A percentile compares a stretch with the other conserved stretches of the same genome.
Evolutionary conservation across 2,797 vertebrate species (phyloP).

Genomic region (Philypnodon macrostomus): DNA sequence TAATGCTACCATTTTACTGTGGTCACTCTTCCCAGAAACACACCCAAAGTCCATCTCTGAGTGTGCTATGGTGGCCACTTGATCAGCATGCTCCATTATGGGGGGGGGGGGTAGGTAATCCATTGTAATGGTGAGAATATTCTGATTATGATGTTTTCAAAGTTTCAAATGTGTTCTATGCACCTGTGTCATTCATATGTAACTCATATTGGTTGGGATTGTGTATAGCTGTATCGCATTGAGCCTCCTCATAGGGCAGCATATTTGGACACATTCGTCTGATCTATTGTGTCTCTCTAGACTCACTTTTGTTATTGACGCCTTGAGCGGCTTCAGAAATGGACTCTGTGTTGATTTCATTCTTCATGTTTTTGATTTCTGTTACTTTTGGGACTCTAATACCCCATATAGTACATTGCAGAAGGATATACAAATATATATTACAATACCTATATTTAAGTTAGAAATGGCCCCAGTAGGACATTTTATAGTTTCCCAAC

Average conservation of each 20-base stretch:
- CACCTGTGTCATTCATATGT: too few relatives aligned
- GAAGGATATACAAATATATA: not conserved
- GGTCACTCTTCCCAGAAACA: too few relatives aligned
- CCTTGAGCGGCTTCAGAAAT: constrained; percentile 18
- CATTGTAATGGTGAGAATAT: too few relatives aligned
- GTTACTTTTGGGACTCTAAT: not conserved
- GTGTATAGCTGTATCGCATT: not conserved
- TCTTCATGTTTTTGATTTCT: too few relatives aligned
- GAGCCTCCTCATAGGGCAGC: not conserved
- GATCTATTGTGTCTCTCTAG: constrained; percentile 20
- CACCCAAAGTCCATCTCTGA: too few relatives aligned
- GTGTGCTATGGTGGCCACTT: too few relatives aligned
- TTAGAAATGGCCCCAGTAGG: constrained; percentile 10
- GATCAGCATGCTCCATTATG: too few relatives aligned
- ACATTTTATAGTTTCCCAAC: constrained; percentile 2
- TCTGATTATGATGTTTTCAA: too few relatives aligned
- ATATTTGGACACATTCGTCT: constrained; percentile 21
- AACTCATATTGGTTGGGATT: too few relatives aligned
- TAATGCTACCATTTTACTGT: too few relatives aligned
- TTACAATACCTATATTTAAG: constrained; percentile 6
- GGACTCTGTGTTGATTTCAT: constrained; percentile 38
- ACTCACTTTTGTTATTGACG: constrained; percentile 51
- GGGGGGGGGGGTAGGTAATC: too few relatives aligned
- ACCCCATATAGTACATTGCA: not conserved
- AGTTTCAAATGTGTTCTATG: too few relatives aligned